These are phyloP conservation scores for Microcebus tavaratra DNA, from an alignment of 2,113 vertebrate species.

Conservation along the genomic window DNA sequence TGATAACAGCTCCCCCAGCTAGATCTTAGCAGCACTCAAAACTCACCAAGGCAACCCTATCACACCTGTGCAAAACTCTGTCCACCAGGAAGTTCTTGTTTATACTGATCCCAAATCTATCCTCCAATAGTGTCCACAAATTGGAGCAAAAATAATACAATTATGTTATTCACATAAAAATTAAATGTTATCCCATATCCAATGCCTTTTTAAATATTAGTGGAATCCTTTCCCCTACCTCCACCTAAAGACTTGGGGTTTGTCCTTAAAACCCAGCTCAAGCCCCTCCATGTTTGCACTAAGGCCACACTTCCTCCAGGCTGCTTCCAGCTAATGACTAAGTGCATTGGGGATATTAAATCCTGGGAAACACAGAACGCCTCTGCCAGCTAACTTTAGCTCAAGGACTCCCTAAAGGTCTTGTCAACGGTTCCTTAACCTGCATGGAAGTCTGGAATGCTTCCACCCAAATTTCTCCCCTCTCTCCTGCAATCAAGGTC, in stretches of 20 bases:
- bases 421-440: neutral
- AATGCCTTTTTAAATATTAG: neutral
- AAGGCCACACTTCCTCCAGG: neutral
- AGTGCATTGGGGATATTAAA: neutral
- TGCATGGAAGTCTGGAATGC: neutral
- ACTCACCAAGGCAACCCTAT: neutral
- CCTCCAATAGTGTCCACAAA: neutral
- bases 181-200: neutral
- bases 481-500: neutral
- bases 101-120: neutral
- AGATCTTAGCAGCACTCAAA: neutral
- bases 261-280: neutral
- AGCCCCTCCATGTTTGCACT: neutral
- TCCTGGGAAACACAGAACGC: neutral
- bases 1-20: neutral
- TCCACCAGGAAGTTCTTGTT: neutral
- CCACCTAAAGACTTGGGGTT: neutral
- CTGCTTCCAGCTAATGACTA: neutral
- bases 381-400: neutral
- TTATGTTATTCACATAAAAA: neutral
- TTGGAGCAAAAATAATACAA: neutral
- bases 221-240: neutral
- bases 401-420: neutral
- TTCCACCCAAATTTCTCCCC: neutral
- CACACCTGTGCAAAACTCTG: neutral